Evolutionary conservation across 2,888 invertebrate genomes (phyloP).

Genomic region (Seira sanloemensis): DNA sequence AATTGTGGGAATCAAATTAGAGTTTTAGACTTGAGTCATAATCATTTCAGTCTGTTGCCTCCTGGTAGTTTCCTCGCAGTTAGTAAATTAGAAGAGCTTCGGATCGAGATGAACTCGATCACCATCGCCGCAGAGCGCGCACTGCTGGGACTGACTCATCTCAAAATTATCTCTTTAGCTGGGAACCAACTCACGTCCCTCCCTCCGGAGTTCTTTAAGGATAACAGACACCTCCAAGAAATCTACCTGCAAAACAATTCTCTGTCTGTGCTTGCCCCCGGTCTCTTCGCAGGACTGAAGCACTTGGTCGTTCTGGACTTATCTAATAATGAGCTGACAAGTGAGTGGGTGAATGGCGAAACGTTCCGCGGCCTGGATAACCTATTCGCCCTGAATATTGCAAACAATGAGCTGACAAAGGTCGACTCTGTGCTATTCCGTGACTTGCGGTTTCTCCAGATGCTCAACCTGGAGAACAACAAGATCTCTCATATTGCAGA

Average conservation of each 20-base stretch:
- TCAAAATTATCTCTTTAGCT: constrained; percentile 86
- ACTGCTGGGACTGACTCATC: constrained; percentile 84
- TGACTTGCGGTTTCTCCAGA: constrained; percentile 87
- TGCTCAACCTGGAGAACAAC: constrained; percentile 87
- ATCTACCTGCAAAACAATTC: constrained; percentile 89
- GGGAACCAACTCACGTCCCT: constrained; percentile 88
- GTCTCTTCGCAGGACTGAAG: constrained; percentile 85
- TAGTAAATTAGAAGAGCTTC: constrained; percentile 83
- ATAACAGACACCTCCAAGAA: constrained; percentile 86
- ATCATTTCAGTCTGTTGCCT: constrained; percentile 85
- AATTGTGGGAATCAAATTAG: constrained; percentile 83
- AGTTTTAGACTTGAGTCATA: constrained; percentile 85
- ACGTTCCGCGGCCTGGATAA: constrained; percentile 86
- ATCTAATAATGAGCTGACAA: constrained; percentile 86
- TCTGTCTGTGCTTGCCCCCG: constrained; percentile 87
- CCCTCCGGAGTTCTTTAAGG: constrained; percentile 88
- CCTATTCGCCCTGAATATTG: constrained; percentile 86
- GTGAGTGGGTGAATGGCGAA: constrained; percentile 86
- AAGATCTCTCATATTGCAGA: constrained; percentile 85
- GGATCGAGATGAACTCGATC: constrained; percentile 86
- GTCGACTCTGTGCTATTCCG: constrained; percentile 84
- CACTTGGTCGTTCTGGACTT: constrained; percentile 86
- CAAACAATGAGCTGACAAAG: constrained; percentile 85
- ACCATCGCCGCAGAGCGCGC: constrained; percentile 86
- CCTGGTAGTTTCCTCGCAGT: constrained; percentile 84